phyloP scores from a whole-genome alignment of 2,888 invertebrate genomes.

The Panzeria rudis region DNA sequence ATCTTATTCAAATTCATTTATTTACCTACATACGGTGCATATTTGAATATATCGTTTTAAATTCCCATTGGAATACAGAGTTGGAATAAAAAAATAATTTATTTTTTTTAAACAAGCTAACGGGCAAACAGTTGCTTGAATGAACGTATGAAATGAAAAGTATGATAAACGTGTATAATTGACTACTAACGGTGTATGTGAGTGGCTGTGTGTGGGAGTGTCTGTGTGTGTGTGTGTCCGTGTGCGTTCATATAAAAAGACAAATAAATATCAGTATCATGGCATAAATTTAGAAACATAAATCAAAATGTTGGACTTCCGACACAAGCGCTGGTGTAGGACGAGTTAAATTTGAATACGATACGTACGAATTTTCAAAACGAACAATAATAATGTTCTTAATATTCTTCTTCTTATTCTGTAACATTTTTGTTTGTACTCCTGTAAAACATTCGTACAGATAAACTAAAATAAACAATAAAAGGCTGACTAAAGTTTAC shows the following conservation, averaged over 20 bases:
- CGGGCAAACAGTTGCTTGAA: slow-evolving; percentile 23
- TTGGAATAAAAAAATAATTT: not conserved
- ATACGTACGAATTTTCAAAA: slow-evolving; percentile 61
- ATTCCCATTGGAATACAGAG: slow-evolving; percentile 3
- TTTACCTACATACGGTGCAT: not conserved
- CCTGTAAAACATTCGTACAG: slow-evolving; percentile 41
- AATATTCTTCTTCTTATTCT: not conserved
- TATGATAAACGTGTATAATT: slow-evolving; percentile 57
- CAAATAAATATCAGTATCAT: slow-evolving; percentile 71
- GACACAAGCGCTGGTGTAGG: slow-evolving; percentile 75
- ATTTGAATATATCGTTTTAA: not conserved
- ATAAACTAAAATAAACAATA: slow-evolving; percentile 50
- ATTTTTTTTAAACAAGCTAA: not conserved
- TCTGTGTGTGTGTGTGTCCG: not conserved
- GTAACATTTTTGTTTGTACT: slow-evolving; percentile 7
- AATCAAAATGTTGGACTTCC: slow-evolving; percentile 84
- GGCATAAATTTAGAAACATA: slow-evolving; percentile 82
- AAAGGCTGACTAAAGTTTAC: slow-evolving; percentile 58
- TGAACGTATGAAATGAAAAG: slow-evolving; percentile 45
- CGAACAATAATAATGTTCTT: slow-evolving; percentile 46
- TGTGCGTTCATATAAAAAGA: slow-evolving; percentile 20
- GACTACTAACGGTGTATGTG: not conserved
- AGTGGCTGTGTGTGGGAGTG: not conserved
- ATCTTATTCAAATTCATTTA: not conserved
- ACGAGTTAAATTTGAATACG: slow-evolving; percentile 74